Evolutionary conservation across 2,797 vertebrate genomes (phyloP).

Genomic region (Botia almorhae): DNA sequence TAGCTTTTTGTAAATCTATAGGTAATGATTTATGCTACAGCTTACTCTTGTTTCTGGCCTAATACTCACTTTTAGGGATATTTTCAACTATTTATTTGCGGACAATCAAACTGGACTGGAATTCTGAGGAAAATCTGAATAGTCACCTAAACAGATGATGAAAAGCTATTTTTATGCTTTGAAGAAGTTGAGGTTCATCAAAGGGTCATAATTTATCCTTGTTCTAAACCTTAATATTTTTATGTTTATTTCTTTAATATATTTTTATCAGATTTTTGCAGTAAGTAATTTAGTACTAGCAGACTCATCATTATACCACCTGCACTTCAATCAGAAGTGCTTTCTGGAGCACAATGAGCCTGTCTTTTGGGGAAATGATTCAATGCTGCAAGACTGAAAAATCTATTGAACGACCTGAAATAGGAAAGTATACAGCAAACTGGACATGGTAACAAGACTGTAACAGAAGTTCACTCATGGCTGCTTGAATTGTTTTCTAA

Average conservation of each 20-base stretch:
- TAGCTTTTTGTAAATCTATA: constrained; percentile 5
- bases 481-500: background rate
- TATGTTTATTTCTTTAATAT: too few relatives aligned
- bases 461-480: constrained; percentile 29
- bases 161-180: constrained; percentile 9
- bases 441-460: constrained; percentile 14
- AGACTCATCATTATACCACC: background rate
- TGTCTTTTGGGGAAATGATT: constrained; percentile 58
- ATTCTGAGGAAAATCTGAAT: constrained; percentile 5
- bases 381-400: constrained; percentile 49
- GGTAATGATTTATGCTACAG: constrained; percentile 6
- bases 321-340: background rate
- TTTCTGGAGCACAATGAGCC: constrained; percentile 49
- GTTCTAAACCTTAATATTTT: background rate
- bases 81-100: constrained; percentile 13
- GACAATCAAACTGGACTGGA: constrained; percentile 19
- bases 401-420: constrained; percentile 53
- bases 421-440: constrained; percentile 22
- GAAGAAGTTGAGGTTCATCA: constrained; percentile 10
- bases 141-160: background rate
- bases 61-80: constrained; percentile 35
- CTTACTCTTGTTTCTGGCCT: constrained; percentile 41
- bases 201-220: constrained; percentile 12
- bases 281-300: background rate
- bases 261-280: background rate